Conservation (phyloP, 2,797 vertebrate genomes). For the Hippoglossus hippoglossus region DNA sequence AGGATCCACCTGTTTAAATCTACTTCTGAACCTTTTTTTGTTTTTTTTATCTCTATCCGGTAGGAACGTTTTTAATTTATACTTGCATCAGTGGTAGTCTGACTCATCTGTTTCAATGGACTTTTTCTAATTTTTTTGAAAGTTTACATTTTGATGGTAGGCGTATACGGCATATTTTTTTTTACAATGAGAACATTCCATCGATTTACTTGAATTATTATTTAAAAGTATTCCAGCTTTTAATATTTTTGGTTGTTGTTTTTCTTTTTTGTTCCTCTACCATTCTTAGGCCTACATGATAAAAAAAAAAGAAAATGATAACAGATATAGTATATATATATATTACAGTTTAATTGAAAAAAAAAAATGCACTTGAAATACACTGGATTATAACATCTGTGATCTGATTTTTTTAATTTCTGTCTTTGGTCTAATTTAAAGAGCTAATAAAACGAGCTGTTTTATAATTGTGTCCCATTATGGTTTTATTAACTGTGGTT, state of each 20-base stretch:
- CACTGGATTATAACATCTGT: conserved; percentile 99
- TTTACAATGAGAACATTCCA: conserved; percentile 97
- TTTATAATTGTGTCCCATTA: conserved; percentile 88
- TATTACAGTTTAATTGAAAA: conserved; percentile 94
- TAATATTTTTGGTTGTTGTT: conserved; percentile 75
- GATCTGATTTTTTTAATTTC: conserved; percentile 90
- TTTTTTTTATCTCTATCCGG: conserved; percentile 80
- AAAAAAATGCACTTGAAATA: conserved; percentile 99
- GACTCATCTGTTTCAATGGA: conserved; percentile 88
- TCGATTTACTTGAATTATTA: conserved; percentile 99
- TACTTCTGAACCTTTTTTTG: conserved; percentile 86
- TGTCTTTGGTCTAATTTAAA: conserved; percentile 99
- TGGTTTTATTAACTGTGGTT: conserved; percentile 73
- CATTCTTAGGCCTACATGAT: conserved; percentile 90
- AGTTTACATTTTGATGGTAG: conserved; percentile 99
- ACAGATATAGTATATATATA: conserved; percentile 83
- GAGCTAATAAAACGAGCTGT: conserved; percentile 97
- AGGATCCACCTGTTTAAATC: conserved; percentile 90
- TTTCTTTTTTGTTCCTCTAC: conserved; percentile 81
- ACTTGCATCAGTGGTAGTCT: conserved; percentile 90
- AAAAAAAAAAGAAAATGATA: conserved; percentile 86
- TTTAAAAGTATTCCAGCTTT: conserved; percentile 88
- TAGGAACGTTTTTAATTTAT: conserved; percentile 87
- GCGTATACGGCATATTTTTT: conserved; percentile 73
- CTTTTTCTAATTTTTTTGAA: conserved; percentile 88